Conservation (phyloP, 2,113 vertebrate species). For the Ondatra zibethicus region DNA sequence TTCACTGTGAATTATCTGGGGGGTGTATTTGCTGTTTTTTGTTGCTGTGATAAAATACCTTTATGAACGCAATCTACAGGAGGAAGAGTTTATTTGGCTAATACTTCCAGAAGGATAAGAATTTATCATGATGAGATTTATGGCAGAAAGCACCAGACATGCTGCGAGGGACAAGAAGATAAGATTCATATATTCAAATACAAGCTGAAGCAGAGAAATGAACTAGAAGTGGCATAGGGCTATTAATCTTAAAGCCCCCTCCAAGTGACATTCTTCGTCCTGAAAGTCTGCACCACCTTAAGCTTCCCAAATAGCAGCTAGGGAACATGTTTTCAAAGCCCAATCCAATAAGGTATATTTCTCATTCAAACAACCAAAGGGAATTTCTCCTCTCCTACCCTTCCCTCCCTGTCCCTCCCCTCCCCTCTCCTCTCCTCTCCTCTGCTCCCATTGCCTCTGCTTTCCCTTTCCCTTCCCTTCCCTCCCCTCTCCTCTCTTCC, state of each 20-base stretch:
- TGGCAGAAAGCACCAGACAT: not conserved
- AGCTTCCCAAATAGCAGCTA: not conserved
- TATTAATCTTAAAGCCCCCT: not conserved
- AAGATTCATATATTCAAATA: not conserved
- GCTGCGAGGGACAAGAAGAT: not conserved
- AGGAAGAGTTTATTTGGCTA: not conserved
- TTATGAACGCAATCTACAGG: not conserved
- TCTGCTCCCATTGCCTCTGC: too few relatives aligned
- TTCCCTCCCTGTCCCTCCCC: not conserved
- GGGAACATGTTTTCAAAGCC: not conserved
- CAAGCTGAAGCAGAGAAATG: not conserved
- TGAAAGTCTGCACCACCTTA: not conserved
- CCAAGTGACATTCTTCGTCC: not conserved
- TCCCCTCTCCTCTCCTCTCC: not conserved
- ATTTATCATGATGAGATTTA: not conserved
- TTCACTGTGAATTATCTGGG: not conserved
- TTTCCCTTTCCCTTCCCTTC: not conserved
- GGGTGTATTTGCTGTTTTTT: not conserved
- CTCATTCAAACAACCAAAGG: not conserved
- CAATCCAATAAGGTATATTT: not conserved
- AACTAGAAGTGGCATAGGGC: not conserved
- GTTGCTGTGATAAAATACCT: not conserved
- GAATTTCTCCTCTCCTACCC: not conserved
- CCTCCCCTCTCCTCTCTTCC: not conserved
- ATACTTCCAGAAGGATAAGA: not conserved